phyloP scores from a whole-genome alignment of 1,140 invertebrate genomes.

The Eriocheir sinensis region DNA sequence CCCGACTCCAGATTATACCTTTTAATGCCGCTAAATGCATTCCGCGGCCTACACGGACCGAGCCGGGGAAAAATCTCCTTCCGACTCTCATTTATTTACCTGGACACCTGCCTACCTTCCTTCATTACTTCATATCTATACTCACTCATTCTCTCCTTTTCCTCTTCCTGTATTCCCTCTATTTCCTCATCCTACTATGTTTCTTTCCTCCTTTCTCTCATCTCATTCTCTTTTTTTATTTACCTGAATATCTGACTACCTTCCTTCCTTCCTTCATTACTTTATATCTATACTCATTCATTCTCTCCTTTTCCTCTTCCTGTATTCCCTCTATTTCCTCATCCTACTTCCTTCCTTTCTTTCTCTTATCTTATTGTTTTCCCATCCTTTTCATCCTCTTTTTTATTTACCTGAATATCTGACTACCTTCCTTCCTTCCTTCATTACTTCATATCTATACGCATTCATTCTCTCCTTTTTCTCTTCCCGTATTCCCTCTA shows the following conservation, averaged over 20 bases:
- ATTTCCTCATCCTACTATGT: slow-evolving; percentile 29
- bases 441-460: neutral
- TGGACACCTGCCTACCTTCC: too few species aligned
- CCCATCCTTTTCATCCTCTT: neutral
- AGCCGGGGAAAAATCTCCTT: too few species aligned
- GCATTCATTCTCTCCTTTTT: too few species aligned
- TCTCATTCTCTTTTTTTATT: neutral
- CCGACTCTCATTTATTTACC: too few species aligned
- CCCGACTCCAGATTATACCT: neutral
- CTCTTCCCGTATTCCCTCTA: too few species aligned
- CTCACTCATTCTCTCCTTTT: slow-evolving; percentile 6
- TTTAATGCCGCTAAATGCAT: slow-evolving; percentile 27
- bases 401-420: neutral
- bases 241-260: neutral
- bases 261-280: neutral
- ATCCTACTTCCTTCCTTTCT: neutral
- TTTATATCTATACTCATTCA: neutral
- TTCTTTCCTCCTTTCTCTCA: slow-evolving; percentile 42
- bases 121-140: too few species aligned
- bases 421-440: neutral
- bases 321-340: too few species aligned
- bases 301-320: neutral
- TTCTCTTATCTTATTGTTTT: slow-evolving; percentile 4
- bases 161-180: neutral
- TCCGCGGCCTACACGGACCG: neutral